Base-by-base conservation (phyloP, 2,888 invertebrate genomes). In the Rhagophthalmus giganteus region DNA sequence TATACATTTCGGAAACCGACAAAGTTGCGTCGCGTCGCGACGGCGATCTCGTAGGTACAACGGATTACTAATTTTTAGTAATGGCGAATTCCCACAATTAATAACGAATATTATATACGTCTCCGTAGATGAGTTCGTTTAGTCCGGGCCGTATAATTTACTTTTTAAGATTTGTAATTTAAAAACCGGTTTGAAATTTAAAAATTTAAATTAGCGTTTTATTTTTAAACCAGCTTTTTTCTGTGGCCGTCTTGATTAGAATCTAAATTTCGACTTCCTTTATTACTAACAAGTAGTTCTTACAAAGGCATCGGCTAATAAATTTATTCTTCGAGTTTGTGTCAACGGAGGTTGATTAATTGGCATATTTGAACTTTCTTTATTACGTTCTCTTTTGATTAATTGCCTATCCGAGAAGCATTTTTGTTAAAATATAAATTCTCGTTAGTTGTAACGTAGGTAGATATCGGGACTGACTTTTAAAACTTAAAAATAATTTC, bases 171-270 rank as follows among this genome's bases (percentile, higher is more conserved):
- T 38, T 49, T 50, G 25, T 44, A 42, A 50, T 50, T 50, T 38
- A 42, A 32, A 38, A 50, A 44, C 50, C 33, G 45, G 51, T 51
- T 45, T 35, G 20, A 28, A 33, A 40, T 34, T 45, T 37, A 39
- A 50, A 50, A 50, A 39, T 42, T 42, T 42, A 44, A 51, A 51
- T 51, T 39, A 35, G 39, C 24, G 13, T 45, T 51, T 51, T 39
- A 45, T 51, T 40, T 51, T 42, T 42, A 41, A 42, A 49, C 49
- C 24, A 42, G 37, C 42, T 49, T 45, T 38, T 45, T 42, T 50
- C 27, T 32, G 20, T 45, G 27, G 47, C 50, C 10, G 31, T 24
- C 34, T 42, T 44, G 51, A 51, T 51, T 51, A 51, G 37, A 45
- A 34, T 45, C 39, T 47, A 15, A 37, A 39, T 38, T 38, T 39